A percentile compares a stretch with the other conserved stretches of the same genome.
Evolutionary conservation across 2,888 invertebrate genomes (phyloP).

Genomic region (Bombyx huttoni): DNA sequence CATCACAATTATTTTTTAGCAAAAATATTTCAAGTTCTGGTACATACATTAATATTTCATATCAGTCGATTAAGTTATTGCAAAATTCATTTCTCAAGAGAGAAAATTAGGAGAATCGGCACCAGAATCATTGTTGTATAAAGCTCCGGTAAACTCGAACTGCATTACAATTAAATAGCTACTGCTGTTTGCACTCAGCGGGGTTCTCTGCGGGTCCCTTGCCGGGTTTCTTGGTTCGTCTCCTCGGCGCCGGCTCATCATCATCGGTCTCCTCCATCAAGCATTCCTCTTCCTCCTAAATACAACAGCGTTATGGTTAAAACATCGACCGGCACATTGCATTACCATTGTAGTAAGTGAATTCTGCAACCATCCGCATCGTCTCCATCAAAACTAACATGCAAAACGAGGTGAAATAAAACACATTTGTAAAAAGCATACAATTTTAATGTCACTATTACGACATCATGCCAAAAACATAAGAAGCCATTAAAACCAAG

Average conservation of each 20-base stretch:
- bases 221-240: slow-evolving; percentile 44
- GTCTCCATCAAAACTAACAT: slow-evolving; percentile 39
- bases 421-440: slow-evolving; percentile 61
- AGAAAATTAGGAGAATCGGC: not conserved
- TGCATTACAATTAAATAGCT: slow-evolving; percentile 22
- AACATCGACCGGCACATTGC: slow-evolving; percentile 3
- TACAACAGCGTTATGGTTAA: slow-evolving; percentile 9
- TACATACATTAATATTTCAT: not conserved
- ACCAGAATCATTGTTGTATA: not conserved
- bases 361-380: slow-evolving; percentile 64
- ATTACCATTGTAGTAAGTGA: slow-evolving; percentile 23
- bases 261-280: slow-evolving; percentile 75
- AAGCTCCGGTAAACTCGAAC: not conserved
- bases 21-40: not conserved
- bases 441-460: slow-evolving; percentile 65
- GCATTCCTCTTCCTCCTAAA: slow-evolving; percentile 63
- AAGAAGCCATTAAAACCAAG: slow-evolving; percentile 49
- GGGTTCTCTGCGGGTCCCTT: slow-evolving; percentile 48
- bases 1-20: not conserved
- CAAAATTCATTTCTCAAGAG: not conserved
- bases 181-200: slow-evolving; percentile 83
- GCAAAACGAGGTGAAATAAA: slow-evolving; percentile 55
- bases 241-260: slow-evolving; percentile 58
- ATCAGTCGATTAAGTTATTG: not conserved
- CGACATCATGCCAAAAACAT: slow-evolving; percentile 63